These are phyloP conservation scores for Lynx canadensis DNA, from an alignment of 2,113 vertebrate genomes.

Conservation along the genomic window DNA sequence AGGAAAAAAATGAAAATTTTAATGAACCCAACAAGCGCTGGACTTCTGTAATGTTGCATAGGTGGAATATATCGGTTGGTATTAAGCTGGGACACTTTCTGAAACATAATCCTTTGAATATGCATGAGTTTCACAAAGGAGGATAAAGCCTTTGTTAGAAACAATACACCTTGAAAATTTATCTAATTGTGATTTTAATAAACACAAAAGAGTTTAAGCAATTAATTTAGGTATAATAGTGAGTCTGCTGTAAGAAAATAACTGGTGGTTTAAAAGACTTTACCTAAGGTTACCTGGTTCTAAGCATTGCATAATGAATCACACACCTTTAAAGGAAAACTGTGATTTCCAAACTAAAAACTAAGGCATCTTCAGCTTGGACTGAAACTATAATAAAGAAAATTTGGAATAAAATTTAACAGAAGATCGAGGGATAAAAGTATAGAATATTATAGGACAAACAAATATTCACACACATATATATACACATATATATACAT, in stretches of 20 bases:
- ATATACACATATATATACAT: not conserved
- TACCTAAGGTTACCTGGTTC: not conserved
- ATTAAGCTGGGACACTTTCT: conserved; percentile 12
- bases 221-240: not conserved
- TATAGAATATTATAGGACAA: not conserved
- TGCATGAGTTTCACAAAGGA: conserved; percentile 39
- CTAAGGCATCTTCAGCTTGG: not conserved
- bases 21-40: conserved; percentile 1
- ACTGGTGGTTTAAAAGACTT: not conserved
- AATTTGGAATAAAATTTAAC: not conserved
- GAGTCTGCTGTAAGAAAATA: not conserved
- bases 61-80: not conserved
- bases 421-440: not conserved
- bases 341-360: conserved; percentile 28
- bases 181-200: conserved; percentile 56
- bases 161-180: conserved; percentile 29
- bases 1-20: conserved; percentile 5
- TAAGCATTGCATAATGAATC: not conserved
- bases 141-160: conserved; percentile 1
- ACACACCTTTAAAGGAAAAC: not conserved
- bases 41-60: not conserved
- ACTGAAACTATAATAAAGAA: not conserved
- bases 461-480: not conserved
- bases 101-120: conserved; percentile 54
- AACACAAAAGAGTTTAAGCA: not conserved